Conservation (phyloP, 1,140 invertebrate genomes). For the Drosophila sp. region DNA sequence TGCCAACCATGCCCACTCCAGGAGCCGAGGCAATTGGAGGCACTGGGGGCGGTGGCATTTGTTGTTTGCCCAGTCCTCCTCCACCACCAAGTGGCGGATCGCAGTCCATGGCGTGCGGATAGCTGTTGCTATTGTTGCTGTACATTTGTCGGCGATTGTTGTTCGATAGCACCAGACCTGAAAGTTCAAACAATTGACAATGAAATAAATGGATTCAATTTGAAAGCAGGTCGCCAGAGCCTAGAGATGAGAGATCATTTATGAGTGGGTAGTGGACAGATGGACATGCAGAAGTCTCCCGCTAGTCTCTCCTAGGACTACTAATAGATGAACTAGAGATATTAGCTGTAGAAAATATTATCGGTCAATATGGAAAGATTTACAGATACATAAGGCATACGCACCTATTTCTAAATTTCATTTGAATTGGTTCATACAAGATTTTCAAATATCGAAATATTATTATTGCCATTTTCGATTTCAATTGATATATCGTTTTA, state of each 20-base stretch:
- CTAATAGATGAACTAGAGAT: too few species aligned
- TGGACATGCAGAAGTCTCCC: background rate
- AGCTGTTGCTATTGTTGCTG: constrained; percentile 55
- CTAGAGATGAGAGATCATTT: background rate
- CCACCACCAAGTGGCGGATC: constrained; percentile 63
- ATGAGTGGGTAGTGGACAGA: background rate
- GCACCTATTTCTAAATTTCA: too few species aligned
- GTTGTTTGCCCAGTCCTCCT: constrained; percentile 12
- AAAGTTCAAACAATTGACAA: background rate
- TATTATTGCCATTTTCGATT: too few species aligned
- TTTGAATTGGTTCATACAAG: background rate
- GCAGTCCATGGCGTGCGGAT: constrained; percentile 82
- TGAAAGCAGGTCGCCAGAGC: background rate
- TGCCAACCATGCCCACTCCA: background rate
- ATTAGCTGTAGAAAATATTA: too few species aligned
- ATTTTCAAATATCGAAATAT: too few species aligned
- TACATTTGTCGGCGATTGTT: constrained; percentile 45
- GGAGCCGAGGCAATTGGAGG: constrained; percentile 21
- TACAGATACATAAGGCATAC: too few species aligned
- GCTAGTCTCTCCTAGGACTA: background rate
- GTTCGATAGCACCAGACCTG: constrained; percentile 4
- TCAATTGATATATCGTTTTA: background rate
- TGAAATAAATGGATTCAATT: background rate
- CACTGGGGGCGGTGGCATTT: constrained; percentile 57
- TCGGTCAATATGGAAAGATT: background rate